Evolutionary conservation across 2,797 vertebrate species (phyloP), one percentile per base, ranked within the genome.

Genomic region (Macropodus opercularis): DNA sequence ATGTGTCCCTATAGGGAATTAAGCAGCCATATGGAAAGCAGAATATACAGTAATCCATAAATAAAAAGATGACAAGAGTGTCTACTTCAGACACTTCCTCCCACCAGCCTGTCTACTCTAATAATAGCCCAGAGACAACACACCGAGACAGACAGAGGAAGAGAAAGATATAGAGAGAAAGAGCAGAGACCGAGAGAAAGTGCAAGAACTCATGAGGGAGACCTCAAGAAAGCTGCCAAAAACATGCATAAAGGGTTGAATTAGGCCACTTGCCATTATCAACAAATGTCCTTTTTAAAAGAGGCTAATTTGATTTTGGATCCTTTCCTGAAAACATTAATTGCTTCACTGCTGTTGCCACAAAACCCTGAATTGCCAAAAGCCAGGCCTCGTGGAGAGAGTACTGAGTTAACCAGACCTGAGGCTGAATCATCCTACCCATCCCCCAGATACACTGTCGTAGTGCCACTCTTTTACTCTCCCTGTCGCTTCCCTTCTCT

Each of bases 41-140:
- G 63, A 89, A 84, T 83, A 79, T 81, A 32, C 31, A 32, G 13
- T 32, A 85, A 92, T 90, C 85, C 88, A 90, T 91, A 90, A 90
- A 85, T 89, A 88, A 89, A 91, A 91, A 91, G 86, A 92, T 90
- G 88, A 92, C 89, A 91, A 90, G 85, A 89, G 87, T 54, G 68
- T 90, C 85, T 88, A 90, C 87, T 92, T 90, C 85, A 89, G 88
- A 91, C 86, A 87, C 78, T 88, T 90, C 90, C 90, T 91, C 91
- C 92, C 89, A 91, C 90, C 82, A 87, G 87, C 80, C 79, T 85
- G 90, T 93, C 91, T 91, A 85, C 86, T 92, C 88, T 90, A 93
- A 92, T 91, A 92, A 92, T 91, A 92, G 85, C 84, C 90, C 63
- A 82, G 79, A 91, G 91, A 92, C 90, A 90, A 89, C 77, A 84